A percentile compares a stretch with the other conserved stretches of the same genome.
Conservation (phyloP, 2,888 invertebrate genomes). For the Ceriagrion tenellum region DNA sequence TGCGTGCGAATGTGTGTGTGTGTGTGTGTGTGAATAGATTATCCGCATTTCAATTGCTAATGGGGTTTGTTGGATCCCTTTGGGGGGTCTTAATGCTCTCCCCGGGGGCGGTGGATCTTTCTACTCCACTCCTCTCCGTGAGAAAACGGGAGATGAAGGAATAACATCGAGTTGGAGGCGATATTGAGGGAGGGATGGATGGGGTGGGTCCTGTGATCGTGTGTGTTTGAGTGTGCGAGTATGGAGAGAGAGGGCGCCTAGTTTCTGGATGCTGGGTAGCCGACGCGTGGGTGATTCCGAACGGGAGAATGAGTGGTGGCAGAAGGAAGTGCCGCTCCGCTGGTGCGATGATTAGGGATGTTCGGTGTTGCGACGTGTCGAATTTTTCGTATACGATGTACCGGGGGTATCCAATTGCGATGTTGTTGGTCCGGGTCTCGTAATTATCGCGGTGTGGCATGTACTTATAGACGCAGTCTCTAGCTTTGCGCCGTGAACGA, state of each 20-base stretch:
- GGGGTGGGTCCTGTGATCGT: background rate
- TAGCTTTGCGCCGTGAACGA: too few relatives aligned
- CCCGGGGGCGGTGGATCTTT: background rate
- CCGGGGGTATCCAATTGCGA: too few relatives aligned
- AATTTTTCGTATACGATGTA: too few relatives aligned
- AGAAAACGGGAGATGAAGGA: background rate
- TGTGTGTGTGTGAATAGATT: background rate
- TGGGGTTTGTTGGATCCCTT: background rate
- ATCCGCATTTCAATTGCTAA: slow-evolving; percentile 32
- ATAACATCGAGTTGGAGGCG: background rate
- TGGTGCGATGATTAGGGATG: too few relatives aligned
- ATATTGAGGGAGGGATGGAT: background rate
- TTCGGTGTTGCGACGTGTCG: too few relatives aligned
- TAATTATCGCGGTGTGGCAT: too few relatives aligned
- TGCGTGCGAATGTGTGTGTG: background rate
- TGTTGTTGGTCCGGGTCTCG: too few relatives aligned
- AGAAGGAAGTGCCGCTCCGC: too few relatives aligned
- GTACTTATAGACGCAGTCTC: too few relatives aligned
- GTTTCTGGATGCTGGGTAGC: background rate
- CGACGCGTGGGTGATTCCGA: background rate
- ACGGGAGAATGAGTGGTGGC: background rate
- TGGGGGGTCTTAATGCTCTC: background rate
- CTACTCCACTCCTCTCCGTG: background rate
- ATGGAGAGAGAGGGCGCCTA: background rate
- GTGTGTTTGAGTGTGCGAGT: background rate